phyloP scores from a whole-genome alignment of 2,888 invertebrate genomes.

The Augiades crinisus region DNA sequence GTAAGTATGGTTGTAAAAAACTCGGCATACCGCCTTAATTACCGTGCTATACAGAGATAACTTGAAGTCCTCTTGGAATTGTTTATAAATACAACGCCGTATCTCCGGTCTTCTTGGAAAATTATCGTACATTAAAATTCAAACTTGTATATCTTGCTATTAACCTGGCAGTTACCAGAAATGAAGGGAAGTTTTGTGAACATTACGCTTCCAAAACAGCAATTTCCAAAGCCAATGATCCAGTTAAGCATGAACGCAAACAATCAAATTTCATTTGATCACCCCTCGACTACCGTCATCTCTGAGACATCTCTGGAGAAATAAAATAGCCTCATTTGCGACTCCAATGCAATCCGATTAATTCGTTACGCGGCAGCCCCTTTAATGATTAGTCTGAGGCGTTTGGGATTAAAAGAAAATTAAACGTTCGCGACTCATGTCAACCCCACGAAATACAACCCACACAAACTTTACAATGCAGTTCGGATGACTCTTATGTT shows the following conservation, averaged over 20 bases:
- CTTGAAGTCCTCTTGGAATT: too few species aligned
- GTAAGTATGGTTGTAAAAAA: too few species aligned
- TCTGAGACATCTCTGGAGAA: slow-evolving; percentile 61
- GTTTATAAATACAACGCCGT: too few species aligned
- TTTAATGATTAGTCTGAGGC: slow-evolving; percentile 70
- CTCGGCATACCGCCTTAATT: too few species aligned
- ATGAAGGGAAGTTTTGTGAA: slow-evolving; percentile 12
- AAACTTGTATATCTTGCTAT: neutral
- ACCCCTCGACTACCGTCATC: slow-evolving; percentile 43
- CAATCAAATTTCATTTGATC: slow-evolving; percentile 47
- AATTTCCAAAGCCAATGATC: slow-evolving; percentile 32
- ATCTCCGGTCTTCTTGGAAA: too few species aligned
- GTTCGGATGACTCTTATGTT: slow-evolving; percentile 31
- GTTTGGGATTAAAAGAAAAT: slow-evolving; percentile 80
- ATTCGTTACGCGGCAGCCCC: slow-evolving; percentile 75
- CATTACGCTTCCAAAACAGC: slow-evolving; percentile 12
- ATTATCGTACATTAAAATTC: neutral
- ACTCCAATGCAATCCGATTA: slow-evolving; percentile 78
- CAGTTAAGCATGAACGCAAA: slow-evolving; percentile 52
- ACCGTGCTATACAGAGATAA: too few species aligned
- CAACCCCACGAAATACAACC: slow-evolving; percentile 56
- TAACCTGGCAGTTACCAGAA: slow-evolving; percentile 8
- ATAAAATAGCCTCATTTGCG: slow-evolving; percentile 77
- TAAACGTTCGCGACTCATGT: slow-evolving; percentile 70
- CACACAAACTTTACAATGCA: slow-evolving; percentile 31